Evolutionary conservation across 1,140 invertebrate species (phyloP), one percentile per base, ranked within the genome.

Genomic region (Drosophila repleta): DNA sequence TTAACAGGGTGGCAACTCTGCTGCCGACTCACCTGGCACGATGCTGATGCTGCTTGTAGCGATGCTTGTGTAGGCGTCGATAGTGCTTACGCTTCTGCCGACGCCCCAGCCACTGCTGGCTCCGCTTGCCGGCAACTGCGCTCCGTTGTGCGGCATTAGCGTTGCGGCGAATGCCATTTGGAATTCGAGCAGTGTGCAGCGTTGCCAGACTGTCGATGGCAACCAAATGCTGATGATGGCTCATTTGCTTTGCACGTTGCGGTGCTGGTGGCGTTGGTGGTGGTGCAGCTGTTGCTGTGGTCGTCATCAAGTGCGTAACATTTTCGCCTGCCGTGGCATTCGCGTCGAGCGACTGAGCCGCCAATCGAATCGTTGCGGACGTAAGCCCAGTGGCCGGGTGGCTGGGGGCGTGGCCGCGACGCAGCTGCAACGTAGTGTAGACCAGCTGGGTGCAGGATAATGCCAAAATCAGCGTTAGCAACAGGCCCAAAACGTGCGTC

Each of bases 401-500:
- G 8, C 11, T 11, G 39, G 39, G 3, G 39, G 49, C 45, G 43
- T 66, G 65, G 45, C 60, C 81, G 35, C 71, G 79, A 6, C 64
- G 74, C 26, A 91, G 62, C 56, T 92, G 74, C 65, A 90, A 35
- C 57, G 90, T 79, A 20, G 93, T 81, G 4, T 92, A 92, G 2
- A 92, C 92, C 21, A 93, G 76, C 57, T 94, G 93, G 5, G 95
- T 92, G 21, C 93, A 82, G 51, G 93, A 93, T 18, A 97, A 92
- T 1, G 94, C 93, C 26, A 95, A 68, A 37, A 95, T 93, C 35
- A 97, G 93, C 3, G 94, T 93, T 37, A 96, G 93, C 11, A 98
- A 92, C 21, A 98, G 93, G 4, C 94, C 95, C 55, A 98, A 93
- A 39, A 98, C 93, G 79, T 96, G 95, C 1, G 96, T 97, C 93